Base-by-base conservation (phyloP, 2,113 vertebrate genomes). In the Lepus americanus region DNA sequence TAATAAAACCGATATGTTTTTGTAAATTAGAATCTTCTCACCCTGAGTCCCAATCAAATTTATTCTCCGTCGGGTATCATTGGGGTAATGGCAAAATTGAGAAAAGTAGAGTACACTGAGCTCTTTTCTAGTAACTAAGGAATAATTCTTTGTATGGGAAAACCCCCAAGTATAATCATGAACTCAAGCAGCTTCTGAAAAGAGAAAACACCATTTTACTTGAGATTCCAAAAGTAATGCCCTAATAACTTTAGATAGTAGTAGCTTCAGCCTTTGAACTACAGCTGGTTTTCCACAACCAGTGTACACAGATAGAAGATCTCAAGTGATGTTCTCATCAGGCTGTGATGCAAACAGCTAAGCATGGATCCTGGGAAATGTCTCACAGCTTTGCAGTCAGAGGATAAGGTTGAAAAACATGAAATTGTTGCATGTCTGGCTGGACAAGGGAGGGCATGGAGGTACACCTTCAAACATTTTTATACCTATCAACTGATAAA, bases 161-260 rank as follows among this genome's bases (percentile, higher is more conserved):
- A 61, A 77, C 73, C 89, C 69, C 44, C 70, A 83, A 31, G n/a
- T 44, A 53, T 5, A 79, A 63, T 59, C n/a, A 81, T 61, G 19
- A 94, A 51, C 53, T 90, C 8, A 73, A 94, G 69, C 29, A 55
- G 9, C 20, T 69, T 81, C 51, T 39, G 64, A 61, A 84, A 88
- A 44, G n/a, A 70, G 29, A 78, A 44, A 25, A 13, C 31, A 63
- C 67, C 85, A 5, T 27, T 44, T 76, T 76, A 33, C 76, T n/a
- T 86, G 53, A 73, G 33, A 67, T 29, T 67, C 33, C 44, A 72
- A 80, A 88, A 10, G 29, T 22, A 94, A 90, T 66, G 49, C 79
- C 36, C n/a, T 44, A 82, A 64, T 64, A 85, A 14, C 53, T 85
- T 77, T 74, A 66, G 51, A 92, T 3, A 44, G 20, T 31, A 76